phyloP scores from a whole-genome alignment of 2,797 vertebrate species.

The Sphaeramia orbicularis region DNA sequence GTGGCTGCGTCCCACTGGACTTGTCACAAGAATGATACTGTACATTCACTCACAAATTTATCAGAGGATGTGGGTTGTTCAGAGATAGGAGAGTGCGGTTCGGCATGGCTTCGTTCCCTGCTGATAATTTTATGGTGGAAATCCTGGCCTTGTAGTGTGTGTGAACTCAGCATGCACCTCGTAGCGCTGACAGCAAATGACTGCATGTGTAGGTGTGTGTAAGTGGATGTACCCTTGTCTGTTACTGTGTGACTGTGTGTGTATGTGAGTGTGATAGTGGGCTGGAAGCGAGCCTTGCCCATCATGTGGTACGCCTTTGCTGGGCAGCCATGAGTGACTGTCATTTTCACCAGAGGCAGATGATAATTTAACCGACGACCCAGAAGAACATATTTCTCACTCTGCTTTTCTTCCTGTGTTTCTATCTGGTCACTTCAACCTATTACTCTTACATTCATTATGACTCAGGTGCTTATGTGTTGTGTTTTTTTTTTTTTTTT shows the following conservation, averaged over 20 bases:
- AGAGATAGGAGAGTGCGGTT: conserved; percentile 25
- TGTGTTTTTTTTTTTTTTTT: not conserved
- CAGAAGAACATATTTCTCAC: conserved; percentile 44
- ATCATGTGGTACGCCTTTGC: conserved; percentile 76
- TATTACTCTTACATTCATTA: conserved; percentile 9
- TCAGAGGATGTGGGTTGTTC: conserved; percentile 35
- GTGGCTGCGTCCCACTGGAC: not conserved
- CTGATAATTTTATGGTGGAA: conserved; percentile 71
- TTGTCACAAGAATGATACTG: not conserved
- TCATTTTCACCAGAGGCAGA: conserved; percentile 55
- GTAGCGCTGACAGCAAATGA: conserved; percentile 70
- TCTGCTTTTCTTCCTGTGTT: conserved; percentile 13
- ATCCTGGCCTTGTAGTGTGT: conserved; percentile 64
- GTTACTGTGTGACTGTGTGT: conserved; percentile 45
- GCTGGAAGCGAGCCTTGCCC: conserved; percentile 80
- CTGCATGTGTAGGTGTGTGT: conserved; percentile 63
- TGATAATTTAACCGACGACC: conserved; percentile 46
- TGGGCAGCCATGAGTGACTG: conserved; percentile 68
- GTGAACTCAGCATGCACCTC: conserved; percentile 60
- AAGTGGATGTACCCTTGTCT: conserved; percentile 58
- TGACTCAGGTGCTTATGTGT: conserved; percentile 41
- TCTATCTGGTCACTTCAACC: conserved; percentile 19
- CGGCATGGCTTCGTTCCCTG: conserved; percentile 44
- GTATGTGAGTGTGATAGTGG: conserved; percentile 54
- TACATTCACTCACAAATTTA: conserved; percentile 5